Evolutionary conservation across 2,113 vertebrate species (phyloP), one percentile per base, ranked within the genome.

Genomic region (Oreochromis niloticus): DNA sequence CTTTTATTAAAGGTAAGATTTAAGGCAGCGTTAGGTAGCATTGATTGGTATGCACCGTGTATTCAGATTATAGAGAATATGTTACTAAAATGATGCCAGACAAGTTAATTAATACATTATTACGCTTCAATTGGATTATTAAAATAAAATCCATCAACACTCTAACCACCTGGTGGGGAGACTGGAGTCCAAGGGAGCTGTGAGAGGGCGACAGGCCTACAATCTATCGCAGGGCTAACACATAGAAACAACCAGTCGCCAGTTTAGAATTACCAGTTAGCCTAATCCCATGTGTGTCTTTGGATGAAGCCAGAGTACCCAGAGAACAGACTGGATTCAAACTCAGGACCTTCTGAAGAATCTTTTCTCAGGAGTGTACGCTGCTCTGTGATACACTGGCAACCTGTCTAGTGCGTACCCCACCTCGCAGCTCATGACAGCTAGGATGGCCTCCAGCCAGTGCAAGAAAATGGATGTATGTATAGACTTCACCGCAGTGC

Each of bases 11-110:
- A 43, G 22, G 22, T 43, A 22, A 0, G 66, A 6, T 46, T 73
- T 46, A 0, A 8, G 36, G 12, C 7, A 71, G 1, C 8, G 1
- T 13, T 39, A 39, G 63, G 36, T 9, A 43, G 36, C 0, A 2
- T 16, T 7, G 13, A 36, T 0, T 63, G 59, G 59, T 63, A 63
- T 63, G n/a, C 12, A 46, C 2, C 2, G 1, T 9, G n/a, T 27
- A 6, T 41, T 71, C 66, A 1, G 39, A 46, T 73, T 16, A 9
- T 46, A 27, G n/a, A 27, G 12, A 71, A 71, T 43, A 43, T 3
- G 22, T 10, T 14, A 71, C 39, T 43, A 71, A 46, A 46, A 41
- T 22, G 19, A 68, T 22, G 19, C 34, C 34, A 39, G 6, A 0
- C 63, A 41, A 34, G 36, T 22, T 63, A 34, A 11, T 34, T 19